These are phyloP conservation scores for Zaprionus taronus DNA, from an alignment of 1,140 invertebrate species.

Conservation along the genomic window DNA sequence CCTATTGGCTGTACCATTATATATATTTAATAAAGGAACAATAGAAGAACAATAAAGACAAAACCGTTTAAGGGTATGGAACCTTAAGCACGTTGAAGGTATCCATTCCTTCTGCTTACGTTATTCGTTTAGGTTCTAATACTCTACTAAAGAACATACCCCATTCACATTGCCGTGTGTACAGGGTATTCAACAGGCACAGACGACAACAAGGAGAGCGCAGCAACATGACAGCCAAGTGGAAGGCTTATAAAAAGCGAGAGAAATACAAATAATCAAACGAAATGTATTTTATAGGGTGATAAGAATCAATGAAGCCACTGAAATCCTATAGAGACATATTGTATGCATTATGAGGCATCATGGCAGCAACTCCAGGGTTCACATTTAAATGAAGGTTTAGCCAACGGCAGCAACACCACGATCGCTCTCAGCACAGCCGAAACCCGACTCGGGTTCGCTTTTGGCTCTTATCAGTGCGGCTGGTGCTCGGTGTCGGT, in stretches of 20 bases:
- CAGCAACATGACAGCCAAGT: conserved; percentile 55
- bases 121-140: not conserved
- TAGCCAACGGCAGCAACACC: conserved; percentile 42
- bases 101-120: too few species aligned
- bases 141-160: not conserved
- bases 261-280: conserved; percentile 84
- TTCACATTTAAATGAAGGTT: conserved; percentile 68
- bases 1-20: too few species aligned
- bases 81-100: too few species aligned
- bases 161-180: not conserved
- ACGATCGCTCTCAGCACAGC: not conserved
- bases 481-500: conserved; percentile 37
- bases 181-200: conserved; percentile 40
- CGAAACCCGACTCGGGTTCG: conserved; percentile 26
- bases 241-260: conserved; percentile 55
- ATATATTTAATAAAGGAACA: too few species aligned
- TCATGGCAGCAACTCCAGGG: conserved; percentile 30
- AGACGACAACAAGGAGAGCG: conserved; percentile 66
- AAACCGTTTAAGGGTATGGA: too few species aligned
- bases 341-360: conserved; percentile 84
- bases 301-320: conserved; percentile 85
- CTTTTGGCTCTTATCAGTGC: conserved; percentile 45
- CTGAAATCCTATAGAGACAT: conserved; percentile 85
- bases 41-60: too few species aligned
- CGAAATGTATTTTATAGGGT: conserved; percentile 84